Base-by-base conservation (phyloP, 2,113 vertebrate species). In the Alethe castanea region DNA sequence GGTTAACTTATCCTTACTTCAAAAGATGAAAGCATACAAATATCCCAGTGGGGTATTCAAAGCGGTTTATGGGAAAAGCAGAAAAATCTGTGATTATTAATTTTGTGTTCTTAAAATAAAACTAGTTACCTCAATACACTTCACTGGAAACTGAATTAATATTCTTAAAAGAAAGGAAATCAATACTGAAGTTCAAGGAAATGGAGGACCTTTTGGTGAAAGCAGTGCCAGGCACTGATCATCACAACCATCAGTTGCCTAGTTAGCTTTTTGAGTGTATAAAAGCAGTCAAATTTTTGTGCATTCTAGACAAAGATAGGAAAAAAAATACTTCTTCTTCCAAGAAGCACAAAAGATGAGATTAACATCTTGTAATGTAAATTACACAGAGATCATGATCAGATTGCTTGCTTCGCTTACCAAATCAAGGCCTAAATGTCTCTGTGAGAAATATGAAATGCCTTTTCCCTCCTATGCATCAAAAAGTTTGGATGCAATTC, bases 231-330 rank as follows among this genome's bases (percentile, higher is more conserved):
- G 7, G 5, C 24, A 78, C 25, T 18, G 48, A 72, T 44, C 19
- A 28, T 19, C 7, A 20, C 0, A 1, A 19, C 0, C 1, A 54
- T 53, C 22, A 48, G 5, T 66, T 57, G 4, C 11, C 14, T 35
- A 25, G 7, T 82, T 85, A 66, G 12, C 1, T 82, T 86, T 86
- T 72, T 36, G 8, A 9, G 4, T 65, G 7, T 47, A 38, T 64
- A 72, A 80, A 66, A 62, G 72, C 3, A 59, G 13, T 18, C 0
- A 1, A 82, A 50, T 8, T 23, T 81, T 56, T 74, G 9, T 28
- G 23, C 18, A 1, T 61, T 86, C 15, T 33, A 81, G 42, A 54
- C 5, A 67, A 86, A 83, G 5, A 14, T 18, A 76, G 15, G 53
- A 66, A 76, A 81, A 76, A 48, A 7, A 40, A 12, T 5, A 47